Evolutionary conservation across 2,113 vertebrate genomes (phyloP), one percentile per base, ranked within the genome.

Genomic region (Eurypyga helias): DNA sequence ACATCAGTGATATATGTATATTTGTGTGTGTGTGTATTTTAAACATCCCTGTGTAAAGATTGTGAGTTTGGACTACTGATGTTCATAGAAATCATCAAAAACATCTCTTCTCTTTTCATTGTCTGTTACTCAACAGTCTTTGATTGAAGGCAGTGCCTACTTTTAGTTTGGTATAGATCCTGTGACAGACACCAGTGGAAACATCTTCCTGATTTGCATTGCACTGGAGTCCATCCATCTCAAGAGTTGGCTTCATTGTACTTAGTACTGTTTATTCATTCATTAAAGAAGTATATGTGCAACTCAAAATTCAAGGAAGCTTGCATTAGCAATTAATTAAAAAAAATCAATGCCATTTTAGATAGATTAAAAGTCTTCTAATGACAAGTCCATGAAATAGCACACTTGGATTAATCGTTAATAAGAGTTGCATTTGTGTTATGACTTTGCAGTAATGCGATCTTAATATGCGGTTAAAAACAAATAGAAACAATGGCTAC

Each of bases 1-100:
- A 38, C 9, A 16, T 7, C 7, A 48, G 10, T 0, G 0, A 25
- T 62, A 17, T 5, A 3, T 2, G 28, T 20, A 2, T 5, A 1
- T 49, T 17, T 26, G 7, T 55, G 8, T 4, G 4, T 33, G 14
- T 5, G 17, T 18, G 6, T 17, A 28, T 16, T 85, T 67, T 23
- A 29, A 23, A 7, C 4, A 26, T 18, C 21, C 20, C 10, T 17
- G 9, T 28, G 29, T 1, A 33, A 38, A 61, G 29, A 19, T 1
- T 33, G 11, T 36, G n/a, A 48, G 12, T 29, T 87, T 14, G 28
- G 21, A 3, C 10, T 76, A 17, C 33, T 54, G 26, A 3, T 31
- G 10, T n/a, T 24, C 55, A 31, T 11, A 49, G 60, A 67, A 67
- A 41, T 12, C 41, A 41, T 41, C 41, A 41, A 41, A 41, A 49